Evolutionary conservation across 2,113 vertebrate species (phyloP).

Genomic region (Leucopternis melanops): DNA sequence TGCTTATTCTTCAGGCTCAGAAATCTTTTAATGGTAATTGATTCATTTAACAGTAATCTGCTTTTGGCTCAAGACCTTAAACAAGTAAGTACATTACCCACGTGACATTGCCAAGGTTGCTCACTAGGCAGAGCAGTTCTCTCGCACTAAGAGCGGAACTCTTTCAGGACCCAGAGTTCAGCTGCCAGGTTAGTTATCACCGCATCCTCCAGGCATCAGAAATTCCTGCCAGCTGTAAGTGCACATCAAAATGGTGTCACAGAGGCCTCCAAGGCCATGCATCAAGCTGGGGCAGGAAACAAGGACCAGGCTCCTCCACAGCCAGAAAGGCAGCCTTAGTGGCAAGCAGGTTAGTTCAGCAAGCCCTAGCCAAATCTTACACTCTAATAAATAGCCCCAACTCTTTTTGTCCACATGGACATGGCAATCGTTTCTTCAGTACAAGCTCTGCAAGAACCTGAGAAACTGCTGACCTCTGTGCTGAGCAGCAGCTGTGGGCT

Average conservation of each 20-base stretch:
- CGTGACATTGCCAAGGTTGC: accelerated
- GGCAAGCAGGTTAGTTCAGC: not conserved
- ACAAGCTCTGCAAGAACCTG: not conserved
- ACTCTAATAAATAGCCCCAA: not conserved
- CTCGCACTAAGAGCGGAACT: not conserved
- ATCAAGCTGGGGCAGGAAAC: not conserved
- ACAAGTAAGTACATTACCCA: not conserved
- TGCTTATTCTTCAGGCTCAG: not conserved
- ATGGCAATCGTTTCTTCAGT: not conserved
- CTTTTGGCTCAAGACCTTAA: not conserved
- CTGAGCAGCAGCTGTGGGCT: not conserved
- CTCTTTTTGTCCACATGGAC: accelerated
- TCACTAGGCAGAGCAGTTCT: not conserved
- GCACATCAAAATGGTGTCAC: not conserved
- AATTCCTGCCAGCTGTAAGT: not conserved
- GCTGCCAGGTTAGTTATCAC: not conserved
- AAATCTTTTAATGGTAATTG: not conserved
- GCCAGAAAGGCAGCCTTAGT: not conserved
- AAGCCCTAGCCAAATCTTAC: not conserved
- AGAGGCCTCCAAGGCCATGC: not conserved
- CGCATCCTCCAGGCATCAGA: accelerated
- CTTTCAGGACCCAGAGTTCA: not conserved
- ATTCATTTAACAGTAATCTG: not conserved
- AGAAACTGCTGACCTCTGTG: not conserved
- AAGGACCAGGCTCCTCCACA: not conserved